phyloP scores from a whole-genome alignment of 2,113 vertebrate genomes.

The Chaetorhynchus papuensis region DNA sequence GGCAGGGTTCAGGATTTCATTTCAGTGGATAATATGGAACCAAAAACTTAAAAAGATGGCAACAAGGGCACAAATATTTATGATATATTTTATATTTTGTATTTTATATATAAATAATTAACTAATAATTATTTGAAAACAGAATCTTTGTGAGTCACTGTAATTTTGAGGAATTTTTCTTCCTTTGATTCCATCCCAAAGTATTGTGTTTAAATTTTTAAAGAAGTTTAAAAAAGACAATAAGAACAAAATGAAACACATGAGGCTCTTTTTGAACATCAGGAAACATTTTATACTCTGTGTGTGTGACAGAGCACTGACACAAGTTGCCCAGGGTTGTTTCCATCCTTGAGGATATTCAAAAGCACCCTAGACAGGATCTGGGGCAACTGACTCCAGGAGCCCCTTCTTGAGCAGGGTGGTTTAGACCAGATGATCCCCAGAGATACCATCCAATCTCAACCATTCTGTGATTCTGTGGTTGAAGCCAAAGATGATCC shows the following conservation, averaged over 20 bases:
- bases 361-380: background rate
- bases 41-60: background rate
- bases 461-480: background rate
- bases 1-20: background rate
- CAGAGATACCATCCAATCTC: background rate
- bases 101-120: background rate
- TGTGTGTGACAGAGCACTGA: background rate
- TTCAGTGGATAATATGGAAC: background rate
- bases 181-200: background rate
- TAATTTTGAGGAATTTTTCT: background rate
- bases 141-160: background rate
- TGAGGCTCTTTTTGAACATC: background rate
- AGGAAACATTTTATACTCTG: background rate
- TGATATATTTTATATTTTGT: no score
- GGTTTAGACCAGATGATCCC: background rate
- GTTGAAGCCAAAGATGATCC: background rate
- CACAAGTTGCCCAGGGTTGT: background rate
- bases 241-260: background rate
- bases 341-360: background rate
- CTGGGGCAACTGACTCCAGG: accelerated
- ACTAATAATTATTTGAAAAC: background rate
- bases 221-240: background rate
- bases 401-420: background rate
- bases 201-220: background rate
- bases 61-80: background rate